A percentile compares a stretch with the other conserved stretches of the same genome.
Conservation (phyloP, 2,888 invertebrate species). For the Archaeoteleia sp. region DNA sequence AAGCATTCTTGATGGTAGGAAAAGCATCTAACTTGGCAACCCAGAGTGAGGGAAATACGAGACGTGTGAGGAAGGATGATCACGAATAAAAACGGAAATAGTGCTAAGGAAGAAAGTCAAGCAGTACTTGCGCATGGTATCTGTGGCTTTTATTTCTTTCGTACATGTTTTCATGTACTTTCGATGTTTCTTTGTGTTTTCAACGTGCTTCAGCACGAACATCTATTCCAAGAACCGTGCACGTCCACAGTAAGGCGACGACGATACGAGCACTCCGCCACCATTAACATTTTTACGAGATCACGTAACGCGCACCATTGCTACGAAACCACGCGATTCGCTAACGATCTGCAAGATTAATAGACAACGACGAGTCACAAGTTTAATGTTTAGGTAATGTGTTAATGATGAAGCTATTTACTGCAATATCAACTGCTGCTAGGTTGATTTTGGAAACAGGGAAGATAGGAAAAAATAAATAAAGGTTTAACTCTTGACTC, state of each 20-base stretch:
- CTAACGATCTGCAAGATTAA: slow-evolving; percentile 59
- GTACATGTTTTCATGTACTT: slow-evolving; percentile 45
- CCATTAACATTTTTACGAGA: slow-evolving; percentile 72
- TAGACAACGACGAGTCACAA: slow-evolving; percentile 48
- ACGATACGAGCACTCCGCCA: slow-evolving; percentile 48
- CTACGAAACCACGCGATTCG: slow-evolving; percentile 52
- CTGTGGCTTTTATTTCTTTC: slow-evolving; percentile 35
- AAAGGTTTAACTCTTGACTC: too few species aligned
- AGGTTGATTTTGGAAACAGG: too few species aligned
- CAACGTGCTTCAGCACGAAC: slow-evolving; percentile 37
- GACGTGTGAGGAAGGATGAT: slow-evolving; percentile 44
- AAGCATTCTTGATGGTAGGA: too few species aligned
- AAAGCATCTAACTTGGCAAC: slow-evolving; percentile 24
- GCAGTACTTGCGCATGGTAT: slow-evolving; percentile 1
- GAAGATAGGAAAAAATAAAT: too few species aligned
- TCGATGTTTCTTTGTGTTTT: slow-evolving; percentile 22
- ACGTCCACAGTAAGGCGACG: slow-evolving; percentile 38
- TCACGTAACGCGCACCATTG: slow-evolving; percentile 62
- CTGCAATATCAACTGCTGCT: too few species aligned
- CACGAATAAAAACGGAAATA: slow-evolving; percentile 47
- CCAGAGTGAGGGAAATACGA: slow-evolving; percentile 22
- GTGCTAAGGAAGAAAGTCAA: slow-evolving; percentile 12
- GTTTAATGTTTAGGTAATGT: slow-evolving; percentile 49
- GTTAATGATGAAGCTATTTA: slow-evolving; percentile 32
- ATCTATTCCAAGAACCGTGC: slow-evolving; percentile 36